Conservation (phyloP, 2,888 invertebrate species). For the Notocelia uddmanniana region DNA sequence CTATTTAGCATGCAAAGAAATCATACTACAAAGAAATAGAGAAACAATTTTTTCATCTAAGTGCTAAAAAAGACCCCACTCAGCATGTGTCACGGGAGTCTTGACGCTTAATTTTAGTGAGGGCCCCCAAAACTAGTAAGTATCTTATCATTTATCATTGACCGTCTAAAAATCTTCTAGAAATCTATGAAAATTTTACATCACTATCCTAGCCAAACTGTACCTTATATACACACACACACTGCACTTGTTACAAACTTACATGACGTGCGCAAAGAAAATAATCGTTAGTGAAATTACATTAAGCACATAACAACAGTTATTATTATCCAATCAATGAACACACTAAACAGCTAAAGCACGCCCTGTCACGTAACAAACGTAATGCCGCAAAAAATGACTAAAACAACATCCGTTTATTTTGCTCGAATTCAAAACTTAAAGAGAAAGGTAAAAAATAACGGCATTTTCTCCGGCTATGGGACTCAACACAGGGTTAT, state of each 20-base stretch:
- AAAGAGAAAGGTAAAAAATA: conserved; percentile 36
- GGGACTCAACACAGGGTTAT: neutral
- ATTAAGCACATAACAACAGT: conserved; percentile 16
- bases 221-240: too few relatives aligned
- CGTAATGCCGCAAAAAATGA: conserved; percentile 24
- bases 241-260: conserved; percentile 16
- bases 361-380: conserved; percentile 36
- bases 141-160: too few relatives aligned
- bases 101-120: too few relatives aligned
- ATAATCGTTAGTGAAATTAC: conserved; percentile 35
- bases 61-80: too few relatives aligned
- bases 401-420: conserved; percentile 34
- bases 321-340: conserved; percentile 37
- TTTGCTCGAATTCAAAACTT: conserved; percentile 25
- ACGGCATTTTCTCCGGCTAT: neutral
- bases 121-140: too few relatives aligned
- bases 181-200: neutral
- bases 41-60: too few relatives aligned
- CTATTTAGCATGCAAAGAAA: too few relatives aligned
- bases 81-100: too few relatives aligned
- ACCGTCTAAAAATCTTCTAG: too few relatives aligned
- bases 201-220: conserved; percentile 41
- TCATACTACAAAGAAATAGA: too few relatives aligned
- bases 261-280: conserved; percentile 14
- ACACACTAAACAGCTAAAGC: conserved; percentile 27